Conservation (phyloP, 2,797 vertebrate genomes). For the Florisuga fusca region DNA sequence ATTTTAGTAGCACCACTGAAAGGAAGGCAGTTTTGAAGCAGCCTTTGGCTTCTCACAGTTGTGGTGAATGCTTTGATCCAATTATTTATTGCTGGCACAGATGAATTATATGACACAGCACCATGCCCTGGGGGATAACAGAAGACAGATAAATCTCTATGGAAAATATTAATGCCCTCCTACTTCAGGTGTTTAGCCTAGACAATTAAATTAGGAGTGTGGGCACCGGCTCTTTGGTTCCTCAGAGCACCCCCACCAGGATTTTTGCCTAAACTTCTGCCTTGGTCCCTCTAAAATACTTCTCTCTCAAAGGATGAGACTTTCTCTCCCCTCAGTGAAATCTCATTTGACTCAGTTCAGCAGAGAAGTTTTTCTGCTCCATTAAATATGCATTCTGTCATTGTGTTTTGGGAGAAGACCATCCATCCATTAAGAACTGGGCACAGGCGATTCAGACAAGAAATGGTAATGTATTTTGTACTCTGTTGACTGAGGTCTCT, state of each 20-base stretch:
- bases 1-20: conserved; percentile 68
- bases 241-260: background rate
- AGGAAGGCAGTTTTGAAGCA: background rate
- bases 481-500: conserved; percentile 45
- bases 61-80: background rate
- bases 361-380: conserved; percentile 23
- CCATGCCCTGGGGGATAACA: background rate
- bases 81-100: background rate
- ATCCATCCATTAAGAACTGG: conserved; percentile 45
- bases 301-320: background rate
- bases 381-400: background rate
- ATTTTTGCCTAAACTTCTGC: background rate
- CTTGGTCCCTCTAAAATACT: background rate
- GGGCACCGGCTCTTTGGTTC: background rate
- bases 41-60: background rate
- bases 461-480: conserved; percentile 49
- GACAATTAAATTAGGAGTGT: accelerated
- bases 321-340: background rate
- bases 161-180: background rate
- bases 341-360: background rate
- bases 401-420: conserved; percentile 37
- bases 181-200: background rate
- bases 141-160: background rate
- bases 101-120: background rate
- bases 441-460: background rate